Evolutionary conservation across 1,140 invertebrate species (phyloP), one percentile per base, ranked within the genome.

Genomic region (Pseudomyrmex pallidus): DNA sequence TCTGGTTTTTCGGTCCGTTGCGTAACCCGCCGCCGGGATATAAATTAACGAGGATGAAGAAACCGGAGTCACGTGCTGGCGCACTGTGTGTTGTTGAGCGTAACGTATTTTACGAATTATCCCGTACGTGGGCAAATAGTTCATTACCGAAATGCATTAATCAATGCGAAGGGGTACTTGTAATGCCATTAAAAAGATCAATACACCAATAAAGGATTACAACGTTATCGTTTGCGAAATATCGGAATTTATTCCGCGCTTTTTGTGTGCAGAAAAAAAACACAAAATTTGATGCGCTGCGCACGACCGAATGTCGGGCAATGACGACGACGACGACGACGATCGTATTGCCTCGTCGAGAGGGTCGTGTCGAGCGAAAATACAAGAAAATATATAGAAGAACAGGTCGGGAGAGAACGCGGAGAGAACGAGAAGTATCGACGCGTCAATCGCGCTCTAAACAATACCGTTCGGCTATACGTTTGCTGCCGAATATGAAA

Each of bases 11-110:
- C 59, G 22, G n/a, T 10, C 35, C 50, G 57, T 46, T 82, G 56
- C 59, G 56, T 52, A 74, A 52, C 57, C 5, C 35, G 48, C 52
- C 13, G 57, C 25, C 13, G 70, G 12, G 22, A 35, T 35, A 15
- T 22, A 25, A 74, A 73, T 82, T 82, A 82, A 82, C 70, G 78
- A 52, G 67, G 46, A 74, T 52, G 48, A 82, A 73, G 78, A 74
- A 72, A 63, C 50, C 57, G 20, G 20, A 78, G 52, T 78, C 63
- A 57, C 25, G 50, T 67, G 20, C 50, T 44, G 9, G 35, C 35
- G 25, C 5, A 7, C 35, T 54, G 48, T 17, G 52, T 68, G 20
- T 44, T 46, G 10, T 56, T 70, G 20, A 59, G 7, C 20, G 54
- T 70, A 70, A 59, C 54, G 35, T 78, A 78, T 78, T 57, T 78